A percentile compares a stretch with the other conserved stretches of the same genome.
phyloP scores from a whole-genome alignment of 2,797 vertebrate species.

The Champsocephalus esox region DNA sequence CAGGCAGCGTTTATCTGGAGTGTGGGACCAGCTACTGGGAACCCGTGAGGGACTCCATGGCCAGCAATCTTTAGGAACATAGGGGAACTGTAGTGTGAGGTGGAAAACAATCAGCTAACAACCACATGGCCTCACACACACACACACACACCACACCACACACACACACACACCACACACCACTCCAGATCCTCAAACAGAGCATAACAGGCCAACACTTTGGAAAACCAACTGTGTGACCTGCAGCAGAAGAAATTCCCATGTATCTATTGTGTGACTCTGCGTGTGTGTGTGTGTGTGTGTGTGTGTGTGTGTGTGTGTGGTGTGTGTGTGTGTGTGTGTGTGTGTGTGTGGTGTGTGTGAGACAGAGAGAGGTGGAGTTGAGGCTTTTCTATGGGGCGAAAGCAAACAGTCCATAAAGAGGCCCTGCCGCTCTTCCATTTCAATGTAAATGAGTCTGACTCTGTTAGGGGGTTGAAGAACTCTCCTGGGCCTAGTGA shows the following conservation, averaged over 20 bases:
- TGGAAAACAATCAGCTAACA: conserved; percentile 67
- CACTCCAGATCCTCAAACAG: conserved; percentile 28
- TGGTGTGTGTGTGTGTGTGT: conserved; percentile 53
- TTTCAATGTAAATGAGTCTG: conserved; percentile 90
- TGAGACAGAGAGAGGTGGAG: conserved; percentile 68
- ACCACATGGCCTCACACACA: conserved; percentile 71
- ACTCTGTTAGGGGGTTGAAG: conserved; percentile 87
- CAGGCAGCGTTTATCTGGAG: conserved; percentile 43
- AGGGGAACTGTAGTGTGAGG: conserved; percentile 43
- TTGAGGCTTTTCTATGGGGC: conserved; percentile 77
- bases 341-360: conserved; percentile 41
- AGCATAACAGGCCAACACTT: conserved; percentile 60
- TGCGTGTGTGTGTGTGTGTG: conserved; percentile 55
- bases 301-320: conserved; percentile 36
- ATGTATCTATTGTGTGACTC: conserved; percentile 52
- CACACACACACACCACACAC: conserved; percentile 10
- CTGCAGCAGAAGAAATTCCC: conserved; percentile 74
- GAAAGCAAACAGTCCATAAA: conserved; percentile 86
- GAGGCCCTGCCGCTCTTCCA: conserved; percentile 83
- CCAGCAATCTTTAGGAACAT: conserved; percentile 57
- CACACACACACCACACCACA: conserved; percentile 43
- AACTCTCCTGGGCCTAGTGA: conserved; percentile 80
- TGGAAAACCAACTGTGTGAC: conserved; percentile 74
- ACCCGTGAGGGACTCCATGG: conserved; percentile 49
- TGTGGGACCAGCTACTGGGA: conserved; percentile 50